Evolutionary conservation across 2,888 invertebrate genomes (phyloP).

Genomic region (Tyria jacobaeae): DNA sequence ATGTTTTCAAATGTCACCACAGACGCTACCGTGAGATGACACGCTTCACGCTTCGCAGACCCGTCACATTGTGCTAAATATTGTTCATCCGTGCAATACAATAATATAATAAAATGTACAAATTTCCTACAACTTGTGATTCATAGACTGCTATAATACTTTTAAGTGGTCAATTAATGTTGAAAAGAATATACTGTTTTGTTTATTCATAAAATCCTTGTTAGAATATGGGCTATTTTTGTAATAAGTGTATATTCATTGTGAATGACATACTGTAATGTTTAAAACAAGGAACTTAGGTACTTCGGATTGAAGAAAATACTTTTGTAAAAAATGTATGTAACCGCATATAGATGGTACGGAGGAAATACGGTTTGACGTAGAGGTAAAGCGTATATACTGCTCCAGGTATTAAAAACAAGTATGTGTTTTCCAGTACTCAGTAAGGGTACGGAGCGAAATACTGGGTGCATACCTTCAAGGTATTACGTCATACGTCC

Average conservation of each 20-base stretch:
- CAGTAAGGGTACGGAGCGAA: no score
- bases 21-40: slow-evolving; percentile 52
- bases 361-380: slow-evolving; percentile 8
- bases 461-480: no score
- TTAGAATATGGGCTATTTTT: neutral
- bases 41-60: slow-evolving; percentile 56
- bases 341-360: neutral
- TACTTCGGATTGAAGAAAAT: no score
- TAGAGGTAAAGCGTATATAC: no score
- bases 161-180: slow-evolving; percentile 23
- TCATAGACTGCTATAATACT: slow-evolving; percentile 31
- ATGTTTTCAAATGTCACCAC: slow-evolving; percentile 51
- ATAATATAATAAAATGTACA: slow-evolving; percentile 15
- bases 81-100: slow-evolving; percentile 35
- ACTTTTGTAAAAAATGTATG: neutral
- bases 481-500: no score
- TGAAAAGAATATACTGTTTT: neutral
- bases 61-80: slow-evolving; percentile 45
- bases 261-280: neutral
- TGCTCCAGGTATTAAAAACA: no score
- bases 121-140: slow-evolving; percentile 35
- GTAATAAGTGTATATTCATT: neutral
- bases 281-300: no score
- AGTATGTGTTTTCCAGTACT: no score
- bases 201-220: neutral